A percentile compares a stretch with the other conserved stretches of the same genome.
phyloP scores from a whole-genome alignment of 2,113 vertebrate genomes.

The Indicator maculatus region DNA sequence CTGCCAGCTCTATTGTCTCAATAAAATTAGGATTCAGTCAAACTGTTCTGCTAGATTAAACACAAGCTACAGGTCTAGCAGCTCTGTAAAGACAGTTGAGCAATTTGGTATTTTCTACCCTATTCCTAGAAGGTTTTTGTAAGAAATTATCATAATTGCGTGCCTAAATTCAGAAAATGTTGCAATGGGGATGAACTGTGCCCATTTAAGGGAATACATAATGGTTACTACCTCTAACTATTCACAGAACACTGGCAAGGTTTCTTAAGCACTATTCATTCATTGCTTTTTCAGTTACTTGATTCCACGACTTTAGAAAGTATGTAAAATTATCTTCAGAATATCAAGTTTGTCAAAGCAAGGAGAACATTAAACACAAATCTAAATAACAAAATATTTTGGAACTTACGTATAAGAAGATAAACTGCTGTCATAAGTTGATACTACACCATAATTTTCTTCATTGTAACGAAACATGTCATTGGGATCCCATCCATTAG shows the following conservation, averaged over 20 bases:
- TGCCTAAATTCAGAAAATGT: neutral
- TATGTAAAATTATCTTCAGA: neutral
- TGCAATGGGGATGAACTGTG: slow-evolving; percentile 14
- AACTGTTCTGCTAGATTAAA: neutral
- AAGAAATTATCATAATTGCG: neutral
- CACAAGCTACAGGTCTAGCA: neutral
- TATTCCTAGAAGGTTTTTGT: neutral
- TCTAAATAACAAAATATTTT: slow-evolving; percentile 34
- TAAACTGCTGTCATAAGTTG: slow-evolving; percentile 98
- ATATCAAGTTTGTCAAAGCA: neutral
- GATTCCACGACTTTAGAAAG: neutral
- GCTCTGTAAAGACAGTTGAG: neutral
- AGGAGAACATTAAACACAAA: slow-evolving; percentile 40
- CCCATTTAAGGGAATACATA: slow-evolving; percentile 63
- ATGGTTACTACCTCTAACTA: slow-evolving; percentile 29
- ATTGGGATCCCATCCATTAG: slow-evolving; percentile 99
- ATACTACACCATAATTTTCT: slow-evolving; percentile 96
- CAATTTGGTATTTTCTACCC: neutral
- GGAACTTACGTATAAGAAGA: slow-evolving; percentile 96
- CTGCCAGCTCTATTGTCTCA: neutral
- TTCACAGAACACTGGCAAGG: slow-evolving; percentile 48
- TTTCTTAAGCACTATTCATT: slow-evolving; percentile 51
- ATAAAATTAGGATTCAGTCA: neutral
- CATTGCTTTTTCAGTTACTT: slow-evolving; percentile 25
- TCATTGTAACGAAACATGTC: slow-evolving; percentile 99